These are phyloP conservation scores for Stenchaetothrips biformis DNA, from an alignment of 2,888 invertebrate genomes.

Conservation along the genomic window DNA sequence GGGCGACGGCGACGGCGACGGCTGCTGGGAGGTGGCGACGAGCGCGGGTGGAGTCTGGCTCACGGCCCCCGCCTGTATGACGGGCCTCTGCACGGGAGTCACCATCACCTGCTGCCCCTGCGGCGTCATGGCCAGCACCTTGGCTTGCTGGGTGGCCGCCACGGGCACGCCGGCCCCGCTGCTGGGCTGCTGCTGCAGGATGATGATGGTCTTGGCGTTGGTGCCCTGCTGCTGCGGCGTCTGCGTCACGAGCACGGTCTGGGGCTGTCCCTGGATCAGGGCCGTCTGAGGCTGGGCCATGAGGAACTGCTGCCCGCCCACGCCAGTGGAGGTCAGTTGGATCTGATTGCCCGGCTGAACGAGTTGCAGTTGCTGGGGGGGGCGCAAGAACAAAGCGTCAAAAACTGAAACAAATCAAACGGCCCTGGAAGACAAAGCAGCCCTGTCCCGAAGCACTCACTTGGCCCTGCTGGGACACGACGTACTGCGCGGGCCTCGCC, in stretches of 20 bases:
- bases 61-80: conserved; percentile 50
- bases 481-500: conserved; percentile 49
- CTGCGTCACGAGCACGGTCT: conserved; percentile 62
- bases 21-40: conserved; percentile 51
- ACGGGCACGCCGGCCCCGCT: conserved; percentile 35
- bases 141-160: conserved; percentile 35
- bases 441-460: background rate
- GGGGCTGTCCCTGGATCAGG: conserved; percentile 56
- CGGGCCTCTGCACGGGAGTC: conserved; percentile 55
- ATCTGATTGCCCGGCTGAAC: background rate
- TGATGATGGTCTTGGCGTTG: conserved; percentile 64
- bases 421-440: background rate
- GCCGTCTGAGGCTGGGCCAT: conserved; percentile 62
- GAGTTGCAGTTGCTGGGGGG: background rate
- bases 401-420: background rate
- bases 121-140: conserved; percentile 60
- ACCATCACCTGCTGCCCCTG: conserved; percentile 58
- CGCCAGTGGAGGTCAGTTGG: conserved; percentile 43
- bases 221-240: conserved; percentile 61
- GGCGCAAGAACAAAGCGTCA: background rate
- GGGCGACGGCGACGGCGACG: conserved; percentile 43
- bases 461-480: conserved; percentile 43
- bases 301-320: conserved; percentile 59
- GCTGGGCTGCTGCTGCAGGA: conserved; percentile 56
- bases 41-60: conserved; percentile 45